Evolutionary conservation across 1,140 invertebrate genomes (phyloP).

Genomic region (Brachionus koreanus): DNA sequence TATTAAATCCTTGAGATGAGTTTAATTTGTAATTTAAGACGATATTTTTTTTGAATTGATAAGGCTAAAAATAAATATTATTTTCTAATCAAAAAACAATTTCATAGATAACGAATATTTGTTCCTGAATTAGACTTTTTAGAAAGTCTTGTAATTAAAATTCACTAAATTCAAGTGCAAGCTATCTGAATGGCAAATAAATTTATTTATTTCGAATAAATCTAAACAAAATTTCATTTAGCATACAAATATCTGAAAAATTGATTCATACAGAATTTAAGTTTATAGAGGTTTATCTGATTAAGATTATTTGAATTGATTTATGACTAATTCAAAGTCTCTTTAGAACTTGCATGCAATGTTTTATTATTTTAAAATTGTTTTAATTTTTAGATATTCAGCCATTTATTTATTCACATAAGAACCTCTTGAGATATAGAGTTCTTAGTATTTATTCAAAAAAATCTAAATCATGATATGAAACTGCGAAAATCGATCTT

Average conservation of each 20-base stretch:
- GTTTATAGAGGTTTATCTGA: neutral
- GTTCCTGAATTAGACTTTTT: neutral
- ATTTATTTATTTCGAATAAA: neutral
- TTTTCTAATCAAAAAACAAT: neutral
- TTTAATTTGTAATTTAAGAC: neutral
- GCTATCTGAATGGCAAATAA: neutral
- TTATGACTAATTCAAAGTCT: neutral
- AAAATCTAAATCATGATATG: neutral
- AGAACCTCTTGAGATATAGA: neutral
- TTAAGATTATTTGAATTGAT: neutral
- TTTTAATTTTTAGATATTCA: neutral
- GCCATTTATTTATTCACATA: neutral
- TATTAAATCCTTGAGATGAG: neutral
- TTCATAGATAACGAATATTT: neutral
- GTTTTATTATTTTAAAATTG: neutral
- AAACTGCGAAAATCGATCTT: neutral
- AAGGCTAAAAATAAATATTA: neutral
- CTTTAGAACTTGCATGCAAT: neutral
- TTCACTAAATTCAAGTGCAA: neutral
- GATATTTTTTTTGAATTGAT: neutral
- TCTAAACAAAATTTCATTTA: neutral
- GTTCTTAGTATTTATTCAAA: neutral
- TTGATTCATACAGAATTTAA: neutral
- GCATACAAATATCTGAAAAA: neutral
- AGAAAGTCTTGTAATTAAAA: neutral